Conservation (phyloP, 2,888 invertebrate species). For the Thelaira solivaga region DNA sequence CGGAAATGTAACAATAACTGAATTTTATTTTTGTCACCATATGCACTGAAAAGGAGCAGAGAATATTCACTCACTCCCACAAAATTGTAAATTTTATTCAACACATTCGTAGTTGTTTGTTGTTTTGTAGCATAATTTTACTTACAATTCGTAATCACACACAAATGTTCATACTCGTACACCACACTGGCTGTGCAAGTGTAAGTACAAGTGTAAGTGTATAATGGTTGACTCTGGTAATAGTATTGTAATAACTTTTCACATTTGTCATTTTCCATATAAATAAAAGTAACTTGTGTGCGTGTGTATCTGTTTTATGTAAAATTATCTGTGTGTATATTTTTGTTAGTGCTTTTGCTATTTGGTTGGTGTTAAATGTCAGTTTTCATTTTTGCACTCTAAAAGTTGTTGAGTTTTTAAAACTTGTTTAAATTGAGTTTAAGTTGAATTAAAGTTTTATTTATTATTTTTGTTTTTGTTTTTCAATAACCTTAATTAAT, state of each 20-base stretch:
- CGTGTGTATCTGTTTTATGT: background rate
- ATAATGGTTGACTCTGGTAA: background rate
- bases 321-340: background rate
- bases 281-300: slow-evolving; percentile 13
- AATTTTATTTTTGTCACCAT: background rate
- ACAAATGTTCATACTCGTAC: too few species aligned
- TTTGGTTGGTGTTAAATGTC: slow-evolving; percentile 38
- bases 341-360: background rate
- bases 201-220: background rate
- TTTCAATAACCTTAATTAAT: slow-evolving; percentile 19
- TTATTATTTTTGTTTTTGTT: slow-evolving; percentile 5
- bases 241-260: slow-evolving; percentile 42
- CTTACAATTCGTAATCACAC: too few species aligned
- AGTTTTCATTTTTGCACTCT: slow-evolving; percentile 29
- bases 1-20: background rate
- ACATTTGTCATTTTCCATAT: slow-evolving; percentile 37
- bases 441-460: slow-evolving; percentile 13
- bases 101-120: background rate
- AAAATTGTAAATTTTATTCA: slow-evolving; percentile 13
- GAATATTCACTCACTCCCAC: background rate
- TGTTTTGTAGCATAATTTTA: too few species aligned
- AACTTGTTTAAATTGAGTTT: slow-evolving; percentile 8
- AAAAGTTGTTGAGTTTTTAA: slow-evolving; percentile 3
- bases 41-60: background rate
- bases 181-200: background rate